A percentile compares a stretch with the other conserved stretches of the same genome.
Conservation (phyloP, 2,113 vertebrate genomes). For the Hippocampus abdominalis region DNA sequence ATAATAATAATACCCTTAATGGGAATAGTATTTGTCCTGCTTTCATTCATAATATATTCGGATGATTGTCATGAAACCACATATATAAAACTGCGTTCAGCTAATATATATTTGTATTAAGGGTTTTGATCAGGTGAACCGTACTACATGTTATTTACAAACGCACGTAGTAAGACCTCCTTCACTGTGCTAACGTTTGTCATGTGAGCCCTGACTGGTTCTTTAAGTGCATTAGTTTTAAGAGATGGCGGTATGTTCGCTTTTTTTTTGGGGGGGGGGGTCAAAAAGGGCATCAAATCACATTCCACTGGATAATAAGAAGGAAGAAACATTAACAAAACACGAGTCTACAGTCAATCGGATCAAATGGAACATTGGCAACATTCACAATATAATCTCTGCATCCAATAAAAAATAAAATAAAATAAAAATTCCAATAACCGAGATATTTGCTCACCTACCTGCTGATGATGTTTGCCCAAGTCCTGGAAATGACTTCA, state of each 20-base stretch:
- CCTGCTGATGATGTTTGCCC: conserved; percentile 40
- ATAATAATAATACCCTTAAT: too few species aligned
- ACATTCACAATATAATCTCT: conserved; percentile 12
- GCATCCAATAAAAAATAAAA: conserved; percentile 2
- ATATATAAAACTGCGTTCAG: too few species aligned
- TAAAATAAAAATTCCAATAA: neutral
- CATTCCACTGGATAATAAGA: neutral
- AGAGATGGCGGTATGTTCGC: neutral
- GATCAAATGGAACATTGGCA: neutral
- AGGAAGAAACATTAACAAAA: neutral
- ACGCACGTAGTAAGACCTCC: conserved; percentile 1
- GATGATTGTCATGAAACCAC: too few species aligned
- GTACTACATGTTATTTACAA: neutral
- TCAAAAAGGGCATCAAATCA: neutral
- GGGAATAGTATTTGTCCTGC: too few species aligned
- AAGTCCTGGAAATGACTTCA: conserved; percentile 7
- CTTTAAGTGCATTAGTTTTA: conserved; percentile 32
- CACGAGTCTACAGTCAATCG: neutral
- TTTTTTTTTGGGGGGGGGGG: neutral
- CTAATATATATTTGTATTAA: too few species aligned
- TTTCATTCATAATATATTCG: too few species aligned
- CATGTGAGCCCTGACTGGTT: conserved; percentile 36
- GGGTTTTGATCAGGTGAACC: too few species aligned
- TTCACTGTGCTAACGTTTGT: conserved; percentile 21
- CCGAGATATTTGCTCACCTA: conserved; percentile 30